These are phyloP conservation scores for Drosophila putrida DNA, from an alignment of 2,888 invertebrate species.

Conservation along the genomic window DNA sequence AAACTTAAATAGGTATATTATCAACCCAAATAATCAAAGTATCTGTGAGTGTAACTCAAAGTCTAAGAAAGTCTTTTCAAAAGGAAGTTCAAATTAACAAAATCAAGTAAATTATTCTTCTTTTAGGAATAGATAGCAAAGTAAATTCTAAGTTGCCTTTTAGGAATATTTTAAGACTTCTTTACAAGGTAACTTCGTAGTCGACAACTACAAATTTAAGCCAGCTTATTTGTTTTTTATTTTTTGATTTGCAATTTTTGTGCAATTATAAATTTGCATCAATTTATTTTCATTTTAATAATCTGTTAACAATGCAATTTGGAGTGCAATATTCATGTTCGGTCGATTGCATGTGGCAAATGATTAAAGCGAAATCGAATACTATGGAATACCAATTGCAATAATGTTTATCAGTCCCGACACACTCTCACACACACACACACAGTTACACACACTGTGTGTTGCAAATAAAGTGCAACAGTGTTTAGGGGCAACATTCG, in stretches of 20 bases:
- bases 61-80: background rate
- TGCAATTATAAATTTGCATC: slow-evolving; percentile 72
- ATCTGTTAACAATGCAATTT: slow-evolving; percentile 72
- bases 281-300: slow-evolving; percentile 73
- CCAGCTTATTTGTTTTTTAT: slow-evolving; percentile 2
- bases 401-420: slow-evolving; percentile 69
- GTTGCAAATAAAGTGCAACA: slow-evolving; percentile 72
- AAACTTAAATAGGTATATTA: background rate
- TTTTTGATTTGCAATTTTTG: slow-evolving; percentile 33
- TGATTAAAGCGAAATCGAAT: slow-evolving; percentile 53
- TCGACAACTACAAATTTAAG: background rate
- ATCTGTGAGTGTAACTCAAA: background rate
- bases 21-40: background rate
- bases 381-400: slow-evolving; percentile 42
- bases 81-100: no score
- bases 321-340: slow-evolving; percentile 36
- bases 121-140: background rate
- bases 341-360: slow-evolving; percentile 28
- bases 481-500: slow-evolving; percentile 58
- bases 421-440: slow-evolving; percentile 49
- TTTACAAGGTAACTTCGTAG: background rate
- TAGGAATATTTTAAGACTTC: background rate
- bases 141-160: background rate
- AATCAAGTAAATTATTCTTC: background rate
- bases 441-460: slow-evolving; percentile 15